Conservation (phyloP, 1,140 invertebrate species). For the Papilio polyxenes region DNA sequence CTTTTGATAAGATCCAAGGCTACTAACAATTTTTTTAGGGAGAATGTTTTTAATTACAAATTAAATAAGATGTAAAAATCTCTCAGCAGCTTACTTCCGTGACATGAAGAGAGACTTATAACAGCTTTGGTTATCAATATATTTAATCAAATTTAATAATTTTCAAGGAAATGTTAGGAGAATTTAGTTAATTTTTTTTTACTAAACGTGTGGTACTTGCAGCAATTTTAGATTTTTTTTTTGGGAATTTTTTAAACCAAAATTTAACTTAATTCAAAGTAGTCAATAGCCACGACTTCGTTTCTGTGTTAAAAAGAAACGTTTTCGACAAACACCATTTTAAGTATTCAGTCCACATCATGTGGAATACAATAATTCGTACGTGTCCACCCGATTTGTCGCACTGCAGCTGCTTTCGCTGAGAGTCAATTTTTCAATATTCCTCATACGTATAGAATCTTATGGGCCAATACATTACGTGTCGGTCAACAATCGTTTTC, state of each 20-base stretch:
- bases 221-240: too few relatives aligned
- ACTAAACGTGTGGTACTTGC: too few relatives aligned
- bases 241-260: too few relatives aligned
- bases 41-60: slow-evolving; percentile 15
- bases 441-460: slow-evolving; percentile 47
- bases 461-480: slow-evolving; percentile 49
- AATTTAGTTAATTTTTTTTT: too few relatives aligned
- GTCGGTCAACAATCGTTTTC: slow-evolving; percentile 45
- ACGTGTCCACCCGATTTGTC: slow-evolving; percentile 72
- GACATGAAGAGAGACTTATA: not conserved
- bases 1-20: slow-evolving; percentile 18
- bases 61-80: not conserved
- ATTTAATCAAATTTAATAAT: too few relatives aligned
- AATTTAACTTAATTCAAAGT: not conserved
- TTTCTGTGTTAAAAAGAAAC: slow-evolving; percentile 28
- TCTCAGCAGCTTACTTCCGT: not conserved
- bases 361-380: slow-evolving; percentile 72
- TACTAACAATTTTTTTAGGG: not conserved
- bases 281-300: not conserved
- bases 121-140: too few relatives aligned
- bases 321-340: slow-evolving; percentile 63
- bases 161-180: too few relatives aligned
- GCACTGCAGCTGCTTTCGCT: slow-evolving; percentile 59
- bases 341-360: slow-evolving; percentile 57
- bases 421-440: slow-evolving; percentile 63